phyloP scores from a whole-genome alignment of 92 coral and sea anemone genomes.

The Palythoa grandiflora region DNA sequence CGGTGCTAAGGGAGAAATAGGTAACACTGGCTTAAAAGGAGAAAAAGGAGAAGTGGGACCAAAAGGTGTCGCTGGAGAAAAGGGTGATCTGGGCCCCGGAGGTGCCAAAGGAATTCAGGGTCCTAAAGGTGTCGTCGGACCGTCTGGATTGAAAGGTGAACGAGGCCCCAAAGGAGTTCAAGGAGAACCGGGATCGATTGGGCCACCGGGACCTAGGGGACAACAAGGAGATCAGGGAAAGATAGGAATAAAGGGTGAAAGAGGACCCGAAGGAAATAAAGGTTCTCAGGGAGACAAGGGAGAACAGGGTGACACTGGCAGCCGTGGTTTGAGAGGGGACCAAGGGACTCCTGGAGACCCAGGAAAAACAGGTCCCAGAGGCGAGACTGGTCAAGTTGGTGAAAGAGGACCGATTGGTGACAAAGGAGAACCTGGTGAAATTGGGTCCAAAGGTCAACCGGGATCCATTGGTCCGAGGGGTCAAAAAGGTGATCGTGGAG shows the following conservation, averaged over 20 bases:
- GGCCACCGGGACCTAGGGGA: neutral
- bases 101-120: slow-evolving; percentile 25
- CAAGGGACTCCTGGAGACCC: neutral
- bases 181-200: slow-evolving; percentile 1
- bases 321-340: neutral
- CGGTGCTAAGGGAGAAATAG: slow-evolving; percentile 10
- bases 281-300: slow-evolving; percentile 6
- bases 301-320: neutral
- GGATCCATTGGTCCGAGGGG: neutral
- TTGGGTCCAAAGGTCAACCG: neutral
- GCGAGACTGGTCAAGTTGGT: neutral
- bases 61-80: neutral
- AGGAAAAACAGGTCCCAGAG: neutral
- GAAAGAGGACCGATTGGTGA: neutral
- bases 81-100: neutral
- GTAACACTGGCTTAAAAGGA: neutral
- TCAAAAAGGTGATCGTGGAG: slow-evolving; percentile 6
- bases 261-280: neutral
- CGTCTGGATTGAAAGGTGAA: neutral
- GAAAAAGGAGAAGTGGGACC: slow-evolving; percentile 25
- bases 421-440: slow-evolving; percentile 24
- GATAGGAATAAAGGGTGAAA: slow-evolving; percentile 4
- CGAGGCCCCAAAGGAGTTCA: neutral
- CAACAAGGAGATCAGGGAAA: neutral
- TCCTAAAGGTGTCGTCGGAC: neutral